Conservation (phyloP, 2,797 vertebrate species). For the Botia almorhae region DNA sequence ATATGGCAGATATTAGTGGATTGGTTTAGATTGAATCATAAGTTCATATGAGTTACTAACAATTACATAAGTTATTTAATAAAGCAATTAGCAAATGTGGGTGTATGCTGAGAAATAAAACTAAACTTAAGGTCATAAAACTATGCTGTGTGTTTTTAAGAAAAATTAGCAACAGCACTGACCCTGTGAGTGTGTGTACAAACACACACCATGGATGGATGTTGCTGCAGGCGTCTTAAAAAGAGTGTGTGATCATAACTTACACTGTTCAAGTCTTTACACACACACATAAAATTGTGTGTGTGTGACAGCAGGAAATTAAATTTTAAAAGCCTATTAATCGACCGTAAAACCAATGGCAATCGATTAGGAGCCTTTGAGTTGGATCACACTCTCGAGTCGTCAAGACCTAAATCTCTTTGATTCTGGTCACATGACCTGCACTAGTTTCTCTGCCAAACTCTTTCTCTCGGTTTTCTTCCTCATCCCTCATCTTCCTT, state of each 20-base stretch:
- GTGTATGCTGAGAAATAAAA: background rate
- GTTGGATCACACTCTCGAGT: background rate
- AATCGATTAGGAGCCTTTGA: background rate
- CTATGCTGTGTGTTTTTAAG: background rate
- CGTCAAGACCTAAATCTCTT: background rate
- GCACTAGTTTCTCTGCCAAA: constrained; percentile 23
- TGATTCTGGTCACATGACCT: constrained; percentile 30
- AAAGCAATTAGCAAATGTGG: background rate
- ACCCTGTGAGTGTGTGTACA: background rate
- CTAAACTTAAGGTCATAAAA: background rate
- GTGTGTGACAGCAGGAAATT: background rate
- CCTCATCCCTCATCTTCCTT: constrained; percentile 18
- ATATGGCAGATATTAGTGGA: background rate
- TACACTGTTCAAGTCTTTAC: constrained; percentile 69
- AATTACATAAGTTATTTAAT: background rate
- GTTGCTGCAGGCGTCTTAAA: constrained; percentile 71
- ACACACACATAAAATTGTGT: too few relatives aligned
- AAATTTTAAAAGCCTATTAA: background rate
- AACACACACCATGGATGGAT: background rate
- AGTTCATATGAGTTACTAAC: background rate
- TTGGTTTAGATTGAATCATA: background rate
- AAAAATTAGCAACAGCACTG: constrained; percentile 18
- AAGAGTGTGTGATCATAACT: constrained; percentile 69
- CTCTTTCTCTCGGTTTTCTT: constrained; percentile 24
- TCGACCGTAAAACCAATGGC: background rate